Conservation (phyloP, 2,888 invertebrate species). For the Pantelozetes paolii region DNA sequence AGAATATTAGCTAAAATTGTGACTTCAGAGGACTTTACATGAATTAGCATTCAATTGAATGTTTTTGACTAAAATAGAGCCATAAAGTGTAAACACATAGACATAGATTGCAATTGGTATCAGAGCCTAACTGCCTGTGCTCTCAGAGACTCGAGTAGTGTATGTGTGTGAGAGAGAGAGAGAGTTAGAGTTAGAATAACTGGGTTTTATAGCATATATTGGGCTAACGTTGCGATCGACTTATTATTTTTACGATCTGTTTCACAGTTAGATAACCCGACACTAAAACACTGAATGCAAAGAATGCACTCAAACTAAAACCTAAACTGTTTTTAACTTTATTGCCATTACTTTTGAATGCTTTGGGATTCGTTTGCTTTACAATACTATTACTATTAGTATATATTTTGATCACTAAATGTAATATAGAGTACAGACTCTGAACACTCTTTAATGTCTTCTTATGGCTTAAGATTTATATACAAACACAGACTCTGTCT, state of each 20-base stretch:
- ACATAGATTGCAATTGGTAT: neutral
- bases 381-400: slow-evolving; percentile 9
- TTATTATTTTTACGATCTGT: slow-evolving; percentile 34
- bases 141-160: neutral
- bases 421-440: slow-evolving; percentile 15
- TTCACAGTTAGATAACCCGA: slow-evolving; percentile 27
- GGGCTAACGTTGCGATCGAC: slow-evolving; percentile 11
- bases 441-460: slow-evolving; percentile 29
- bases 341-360: slow-evolving; percentile 25
- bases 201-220: neutral
- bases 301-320: neutral
- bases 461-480: slow-evolving; percentile 28
- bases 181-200: neutral
- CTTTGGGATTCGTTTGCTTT: slow-evolving; percentile 17
- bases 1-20: neutral
- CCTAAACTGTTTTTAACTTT: slow-evolving; percentile 36
- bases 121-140: neutral
- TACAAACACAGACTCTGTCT: neutral
- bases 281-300: neutral
- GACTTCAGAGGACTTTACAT: slow-evolving; percentile 16
- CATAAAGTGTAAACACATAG: slow-evolving; percentile 32
- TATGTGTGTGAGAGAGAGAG: neutral
- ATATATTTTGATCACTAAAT: slow-evolving; percentile 18
- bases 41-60: slow-evolving; percentile 33
- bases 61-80: slow-evolving; percentile 32